phyloP scores from a whole-genome alignment of 2,113 vertebrate species.

The Notarius lentiginosus region DNA sequence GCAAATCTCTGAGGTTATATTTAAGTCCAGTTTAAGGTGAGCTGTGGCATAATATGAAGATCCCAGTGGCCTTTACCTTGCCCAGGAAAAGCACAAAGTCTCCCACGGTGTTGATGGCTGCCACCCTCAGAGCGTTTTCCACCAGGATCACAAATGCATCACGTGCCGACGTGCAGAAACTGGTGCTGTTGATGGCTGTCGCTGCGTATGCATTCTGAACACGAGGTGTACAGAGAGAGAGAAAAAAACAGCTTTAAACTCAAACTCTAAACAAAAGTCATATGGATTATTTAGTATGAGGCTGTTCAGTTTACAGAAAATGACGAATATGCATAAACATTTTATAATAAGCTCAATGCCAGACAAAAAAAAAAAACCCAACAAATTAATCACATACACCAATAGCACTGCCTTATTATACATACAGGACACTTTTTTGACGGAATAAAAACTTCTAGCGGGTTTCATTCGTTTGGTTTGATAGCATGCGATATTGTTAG shows the following conservation, averaged over 20 bases:
- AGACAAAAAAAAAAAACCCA: background rate
- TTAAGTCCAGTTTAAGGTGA: background rate
- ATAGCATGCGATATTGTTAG: too few species aligned
- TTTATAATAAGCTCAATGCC: background rate
- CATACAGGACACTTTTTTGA: too few species aligned
- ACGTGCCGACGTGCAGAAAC: constrained; percentile 96
- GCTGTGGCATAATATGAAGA: background rate
- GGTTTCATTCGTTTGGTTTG: too few species aligned
- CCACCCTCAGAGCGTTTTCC: constrained; percentile 94
- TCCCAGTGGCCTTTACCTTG: constrained; percentile 76
- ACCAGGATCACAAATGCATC: constrained; percentile 96
- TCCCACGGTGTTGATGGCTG: constrained; percentile 93
- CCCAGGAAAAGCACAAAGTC: constrained; percentile 97
- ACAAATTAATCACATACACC: background rate
- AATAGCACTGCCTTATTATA: background rate
- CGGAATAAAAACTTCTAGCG: too few species aligned
- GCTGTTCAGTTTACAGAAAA: background rate
- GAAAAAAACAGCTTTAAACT: background rate
- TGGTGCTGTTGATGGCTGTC: constrained; percentile 98
- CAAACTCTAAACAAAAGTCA: background rate
- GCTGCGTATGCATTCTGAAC: constrained; percentile 94
- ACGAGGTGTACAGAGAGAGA: background rate
- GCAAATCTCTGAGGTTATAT: background rate
- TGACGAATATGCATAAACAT: background rate
- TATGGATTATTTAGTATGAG: background rate